Conservation (phyloP, 2,888 invertebrate species). For the Sarcophaga carnaria region DNA sequence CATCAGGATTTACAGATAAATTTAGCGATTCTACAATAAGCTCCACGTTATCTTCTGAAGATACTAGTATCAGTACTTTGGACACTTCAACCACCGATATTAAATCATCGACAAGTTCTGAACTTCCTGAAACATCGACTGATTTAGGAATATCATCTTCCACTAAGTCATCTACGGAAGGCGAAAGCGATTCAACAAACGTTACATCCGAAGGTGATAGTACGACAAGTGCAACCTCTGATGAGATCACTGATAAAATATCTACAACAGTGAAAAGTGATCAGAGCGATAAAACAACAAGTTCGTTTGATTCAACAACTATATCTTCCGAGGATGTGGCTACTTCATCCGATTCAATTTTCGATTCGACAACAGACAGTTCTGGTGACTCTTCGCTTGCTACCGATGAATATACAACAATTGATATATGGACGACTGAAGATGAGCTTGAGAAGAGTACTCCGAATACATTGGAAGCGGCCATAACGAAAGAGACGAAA, state of each 20-base stretch:
- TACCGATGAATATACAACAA: conserved; percentile 74
- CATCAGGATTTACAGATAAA: conserved; percentile 25
- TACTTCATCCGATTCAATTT: conserved; percentile 46
- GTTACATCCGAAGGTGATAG: conserved; percentile 51
- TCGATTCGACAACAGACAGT: conserved; percentile 64
- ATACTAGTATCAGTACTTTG: background rate
- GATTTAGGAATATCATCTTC: conserved; percentile 67
- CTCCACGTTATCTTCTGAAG: conserved; percentile 9
- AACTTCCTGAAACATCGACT: conserved; percentile 45
- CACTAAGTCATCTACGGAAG: conserved; percentile 30
- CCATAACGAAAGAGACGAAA: conserved; percentile 82
- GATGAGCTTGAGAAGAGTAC: conserved; percentile 83
- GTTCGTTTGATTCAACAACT: conserved; percentile 1
- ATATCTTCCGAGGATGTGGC: background rate
- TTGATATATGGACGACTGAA: conserved; percentile 80
- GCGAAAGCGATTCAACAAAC: conserved; percentile 41
- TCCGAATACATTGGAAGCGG: conserved; percentile 83
- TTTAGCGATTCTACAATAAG: background rate
- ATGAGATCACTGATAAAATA: conserved; percentile 21
- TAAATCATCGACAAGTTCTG: conserved; percentile 47
- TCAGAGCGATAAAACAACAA: conserved; percentile 38
- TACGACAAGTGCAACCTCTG: conserved; percentile 12
- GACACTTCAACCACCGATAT: too few relatives aligned
- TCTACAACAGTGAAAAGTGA: background rate
- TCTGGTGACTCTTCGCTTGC: conserved; percentile 73